These are phyloP conservation scores for Hipposideros larvatus DNA, from an alignment of 2,797 vertebrate genomes.

Conservation along the genomic window DNA sequence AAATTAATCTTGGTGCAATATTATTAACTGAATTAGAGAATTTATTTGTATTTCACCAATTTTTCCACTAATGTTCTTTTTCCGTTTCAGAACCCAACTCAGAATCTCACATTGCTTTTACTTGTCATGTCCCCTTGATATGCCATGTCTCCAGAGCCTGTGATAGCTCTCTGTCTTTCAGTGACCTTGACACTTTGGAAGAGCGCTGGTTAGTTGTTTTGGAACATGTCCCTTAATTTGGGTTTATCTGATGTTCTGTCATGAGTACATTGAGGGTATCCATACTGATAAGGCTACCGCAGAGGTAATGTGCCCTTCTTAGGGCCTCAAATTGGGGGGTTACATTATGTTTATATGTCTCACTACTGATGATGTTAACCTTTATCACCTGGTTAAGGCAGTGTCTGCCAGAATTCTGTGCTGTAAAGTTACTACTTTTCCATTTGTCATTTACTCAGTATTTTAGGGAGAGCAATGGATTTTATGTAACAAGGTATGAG, in stretches of 20 bases:
- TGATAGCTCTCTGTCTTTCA: not conserved
- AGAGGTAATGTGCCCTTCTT: not conserved
- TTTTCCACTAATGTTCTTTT: not conserved
- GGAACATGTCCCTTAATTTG: not conserved
- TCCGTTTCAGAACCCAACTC: not conserved
- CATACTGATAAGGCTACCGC: not conserved
- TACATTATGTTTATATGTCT: not conserved
- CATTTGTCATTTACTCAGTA: constrained; percentile 53
- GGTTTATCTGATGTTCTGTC: not conserved
- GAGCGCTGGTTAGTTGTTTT: not conserved
- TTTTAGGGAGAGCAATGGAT: constrained; percentile 31
- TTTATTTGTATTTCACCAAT: constrained; percentile 28
- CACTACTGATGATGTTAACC: not conserved
- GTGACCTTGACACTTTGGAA: constrained; percentile 16
- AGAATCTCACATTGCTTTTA: not conserved
- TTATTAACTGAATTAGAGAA: constrained; percentile 6
- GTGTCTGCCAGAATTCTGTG: not conserved
- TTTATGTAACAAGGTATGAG: constrained; percentile 26
- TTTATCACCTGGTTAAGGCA: not conserved
- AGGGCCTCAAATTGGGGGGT: not conserved
- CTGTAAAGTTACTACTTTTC: constrained; percentile 14
- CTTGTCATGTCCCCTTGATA: not conserved
- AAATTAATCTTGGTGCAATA: constrained; percentile 9
- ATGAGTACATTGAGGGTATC: not conserved
- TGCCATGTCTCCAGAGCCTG: not conserved